Evolutionary conservation across 2,888 invertebrate genomes (phyloP).

Genomic region (Hyposoter didymator): DNA sequence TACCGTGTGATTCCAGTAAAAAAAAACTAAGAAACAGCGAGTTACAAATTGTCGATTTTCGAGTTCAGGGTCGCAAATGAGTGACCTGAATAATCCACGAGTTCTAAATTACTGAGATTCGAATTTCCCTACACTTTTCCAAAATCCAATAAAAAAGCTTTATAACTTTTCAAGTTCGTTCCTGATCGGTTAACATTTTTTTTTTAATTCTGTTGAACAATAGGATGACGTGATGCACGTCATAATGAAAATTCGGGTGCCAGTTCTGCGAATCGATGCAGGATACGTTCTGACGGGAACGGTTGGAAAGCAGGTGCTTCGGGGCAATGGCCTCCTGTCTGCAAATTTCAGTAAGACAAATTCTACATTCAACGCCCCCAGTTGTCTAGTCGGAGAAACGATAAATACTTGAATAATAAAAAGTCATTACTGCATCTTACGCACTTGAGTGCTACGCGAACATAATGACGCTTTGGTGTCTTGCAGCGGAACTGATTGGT

Average conservation of each 20-base stretch:
- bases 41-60: too few species aligned
- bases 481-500: slow-evolving; percentile 78
- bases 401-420: slow-evolving; percentile 20
- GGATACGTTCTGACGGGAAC: slow-evolving; percentile 80
- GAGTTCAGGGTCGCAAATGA: too few species aligned
- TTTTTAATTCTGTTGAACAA: slow-evolving; percentile 48
- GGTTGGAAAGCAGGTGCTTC: slow-evolving; percentile 78
- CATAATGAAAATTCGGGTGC: slow-evolving; percentile 79
- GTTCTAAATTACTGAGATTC: too few species aligned
- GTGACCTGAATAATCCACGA: too few species aligned
- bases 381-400: background rate
- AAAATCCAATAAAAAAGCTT: background rate
- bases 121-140: background rate
- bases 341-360: slow-evolving; percentile 81
- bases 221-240: slow-evolving; percentile 83
- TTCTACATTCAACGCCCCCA: slow-evolving; percentile 20
- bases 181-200: background rate
- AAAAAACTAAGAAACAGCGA: too few species aligned
- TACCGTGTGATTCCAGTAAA: too few species aligned
- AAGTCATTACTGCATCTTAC: slow-evolving; percentile 1
- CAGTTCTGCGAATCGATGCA: slow-evolving; percentile 77
- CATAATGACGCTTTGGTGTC: slow-evolving; percentile 46
- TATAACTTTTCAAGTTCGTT: background rate
- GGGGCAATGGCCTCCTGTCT: slow-evolving; percentile 78
- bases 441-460: background rate